These are phyloP conservation scores for Tragelaphus scriptus DNA, from an alignment of 2,113 vertebrate species.

Conservation along the genomic window DNA sequence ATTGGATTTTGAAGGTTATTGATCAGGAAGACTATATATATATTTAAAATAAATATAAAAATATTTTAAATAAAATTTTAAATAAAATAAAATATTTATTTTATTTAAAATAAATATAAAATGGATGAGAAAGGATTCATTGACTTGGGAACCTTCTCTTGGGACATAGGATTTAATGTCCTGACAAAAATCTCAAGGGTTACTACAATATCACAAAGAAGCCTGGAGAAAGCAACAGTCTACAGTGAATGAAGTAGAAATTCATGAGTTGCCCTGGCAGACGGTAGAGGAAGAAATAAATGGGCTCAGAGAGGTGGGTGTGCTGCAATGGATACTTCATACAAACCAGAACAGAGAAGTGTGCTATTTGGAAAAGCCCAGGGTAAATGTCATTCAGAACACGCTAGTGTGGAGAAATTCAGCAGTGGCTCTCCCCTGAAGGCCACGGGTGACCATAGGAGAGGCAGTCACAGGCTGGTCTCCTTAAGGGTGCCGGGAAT, in stretches of 20 bases:
- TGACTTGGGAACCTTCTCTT: not conserved
- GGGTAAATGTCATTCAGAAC: not conserved
- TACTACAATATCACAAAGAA: not conserved
- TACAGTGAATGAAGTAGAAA: not conserved
- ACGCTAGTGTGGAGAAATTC: not conserved
- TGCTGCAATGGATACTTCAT: not conserved
- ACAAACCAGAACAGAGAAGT: not conserved
- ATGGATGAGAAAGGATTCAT: not conserved
- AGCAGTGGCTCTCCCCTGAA: not conserved
- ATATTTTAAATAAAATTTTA: not conserved
- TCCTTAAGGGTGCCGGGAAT: not conserved
- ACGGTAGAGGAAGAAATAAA: not conserved
- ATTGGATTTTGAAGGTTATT: not conserved
- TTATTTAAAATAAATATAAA: not conserved
- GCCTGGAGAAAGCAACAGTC: not conserved
- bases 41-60: not conserved
- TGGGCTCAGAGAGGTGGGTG: not conserved
- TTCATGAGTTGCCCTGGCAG: not conserved
- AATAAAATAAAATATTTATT: not conserved
- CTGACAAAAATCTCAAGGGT: not conserved
- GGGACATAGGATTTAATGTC: not conserved
- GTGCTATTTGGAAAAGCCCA: not conserved
- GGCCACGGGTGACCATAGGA: not conserved
- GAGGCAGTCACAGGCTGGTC: not conserved
- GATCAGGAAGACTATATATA: not conserved